Evolutionary conservation across 2,888 invertebrate species (phyloP), one percentile per base, ranked within the genome.

Genomic region (Aphodius granarius): DNA sequence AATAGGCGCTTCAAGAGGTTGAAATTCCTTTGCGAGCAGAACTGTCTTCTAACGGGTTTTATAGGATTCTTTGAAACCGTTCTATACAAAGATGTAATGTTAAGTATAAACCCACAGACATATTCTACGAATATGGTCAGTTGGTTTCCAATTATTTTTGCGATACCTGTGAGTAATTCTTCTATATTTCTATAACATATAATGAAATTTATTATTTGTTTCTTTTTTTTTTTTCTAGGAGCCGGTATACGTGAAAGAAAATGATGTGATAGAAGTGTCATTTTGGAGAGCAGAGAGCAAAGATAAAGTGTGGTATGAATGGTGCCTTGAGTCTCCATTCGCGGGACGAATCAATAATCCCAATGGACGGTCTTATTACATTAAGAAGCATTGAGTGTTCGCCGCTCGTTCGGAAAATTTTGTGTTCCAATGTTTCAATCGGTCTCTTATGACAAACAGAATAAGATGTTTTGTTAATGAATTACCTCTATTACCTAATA

Each of bases 111-210:
- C 82, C 98, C 99, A 0, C 90, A 91, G 68, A 95, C 95, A 0
- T 95, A 97, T 85, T 96, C 97, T 18, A 90, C 91, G 0, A 96
- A 95, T 81, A 97, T 99, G 97, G 95, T 97, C 83, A 97, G 97
- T 78, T 99, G 99, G 99, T 99, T 99, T 86, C 98, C 99, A 5
- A 95, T 98, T 79, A 95, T 95, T 82, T 97, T 99, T 85, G 98
- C 99, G 6, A 91, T 97, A 68, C 90, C 91, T 88, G 95, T 95
- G 88, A 87, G 87, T 83, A 71, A 76, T 78, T 22, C n/a, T n/a
- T n/a, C n/a, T n/a, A n/a, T n/a, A n/a, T n/a, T n/a, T n/a, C n/a
- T n/a, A n/a, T n/a, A n/a, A n/a, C n/a, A 17, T 63, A 66, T n/a
- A 65, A 21, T 71, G 71, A 72, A 66, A 66, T 72, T 15, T 20